Base-by-base conservation (phyloP, 2,888 invertebrate genomes). In the Pemphredon lugubris region DNA sequence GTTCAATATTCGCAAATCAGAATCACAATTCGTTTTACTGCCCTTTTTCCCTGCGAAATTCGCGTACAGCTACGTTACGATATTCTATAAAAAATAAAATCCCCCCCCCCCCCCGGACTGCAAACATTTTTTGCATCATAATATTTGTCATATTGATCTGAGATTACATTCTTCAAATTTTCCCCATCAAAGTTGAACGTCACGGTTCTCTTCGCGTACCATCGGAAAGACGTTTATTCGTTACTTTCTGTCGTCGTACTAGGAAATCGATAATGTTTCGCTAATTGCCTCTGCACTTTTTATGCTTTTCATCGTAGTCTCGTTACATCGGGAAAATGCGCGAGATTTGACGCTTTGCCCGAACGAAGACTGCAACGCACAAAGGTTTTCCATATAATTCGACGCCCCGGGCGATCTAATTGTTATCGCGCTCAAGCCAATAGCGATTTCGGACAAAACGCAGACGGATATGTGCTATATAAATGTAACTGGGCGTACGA, bases 401-500 rank as follows among this genome's bases (percentile, higher is more conserved):
- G 54, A 54, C 59, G 44, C 39, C 53, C 54, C 16, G 40, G 39
- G 45, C 67, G 59, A 58, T 68, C 64, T 73, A 71, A 74, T 64
- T 75, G 67, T 74, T 77, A 63, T 72, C 58, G 73, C 18, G 37
- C 42, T 37, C 63, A 78, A 78, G 75, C 78, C 78, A 73, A 78
- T 65, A 78, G 44, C 60, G 70, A 78, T 78, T 67, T 73, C 65
- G 73, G 57, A 61, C 63, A 76, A 79, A 78, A 78, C 58, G 68
- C 61, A 63, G 64, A 48, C 58, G 57, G 54, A 51, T 59, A 20
- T 48, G 13, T 37, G 59, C 42, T 70, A 54, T 73, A 70, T 55
- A 68, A 75, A 77, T 70, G 73, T 71, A 44, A 51, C 60, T 50
- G 73, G 64, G 73, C 73, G 73, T 58, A 73, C 75, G 66, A 67